phyloP scores from a whole-genome alignment of 1,140 invertebrate species.

The Lasioglossum baleicum region DNA sequence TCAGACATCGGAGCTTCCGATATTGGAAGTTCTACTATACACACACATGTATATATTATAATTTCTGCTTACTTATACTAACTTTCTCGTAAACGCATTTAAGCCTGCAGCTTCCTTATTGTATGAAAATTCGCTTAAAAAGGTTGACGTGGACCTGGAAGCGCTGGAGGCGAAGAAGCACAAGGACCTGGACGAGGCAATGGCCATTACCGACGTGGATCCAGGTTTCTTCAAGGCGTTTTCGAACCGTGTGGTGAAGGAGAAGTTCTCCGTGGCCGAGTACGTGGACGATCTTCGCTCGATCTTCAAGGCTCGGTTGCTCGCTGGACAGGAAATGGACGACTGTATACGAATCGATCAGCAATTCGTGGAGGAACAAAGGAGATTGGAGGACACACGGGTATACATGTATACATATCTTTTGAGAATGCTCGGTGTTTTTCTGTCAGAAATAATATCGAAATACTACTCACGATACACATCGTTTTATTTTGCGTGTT shows the following conservation, averaged over 20 bases:
- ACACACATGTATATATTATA: too few relatives aligned
- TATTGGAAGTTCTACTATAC: too few relatives aligned
- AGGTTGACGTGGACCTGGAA: constrained; percentile 62
- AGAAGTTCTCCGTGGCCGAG: constrained; percentile 78
- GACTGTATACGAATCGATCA: constrained; percentile 82
- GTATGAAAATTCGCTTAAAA: too few relatives aligned
- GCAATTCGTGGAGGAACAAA: constrained; percentile 82
- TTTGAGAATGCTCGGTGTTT: background rate
- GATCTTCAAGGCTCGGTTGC: constrained; percentile 80
- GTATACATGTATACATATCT: too few relatives aligned
- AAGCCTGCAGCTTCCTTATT: too few relatives aligned
- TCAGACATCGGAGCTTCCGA: too few relatives aligned
- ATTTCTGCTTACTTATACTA: too few relatives aligned
- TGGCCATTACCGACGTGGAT: constrained; percentile 80
- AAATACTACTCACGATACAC: too few relatives aligned
- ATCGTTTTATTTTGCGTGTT: background rate
- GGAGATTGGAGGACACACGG: constrained; percentile 80
- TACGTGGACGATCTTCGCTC: constrained; percentile 82
- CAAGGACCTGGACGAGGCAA: constrained; percentile 53
- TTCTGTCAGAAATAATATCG: too few relatives aligned
- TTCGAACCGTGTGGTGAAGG: constrained; percentile 79
- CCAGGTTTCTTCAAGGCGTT: constrained; percentile 83
- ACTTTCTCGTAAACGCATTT: too few relatives aligned
- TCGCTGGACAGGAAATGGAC: constrained; percentile 82
- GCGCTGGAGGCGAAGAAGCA: constrained; percentile 49